Base-by-base conservation (phyloP, 2,888 invertebrate species). In the Odiellus spinosus region DNA sequence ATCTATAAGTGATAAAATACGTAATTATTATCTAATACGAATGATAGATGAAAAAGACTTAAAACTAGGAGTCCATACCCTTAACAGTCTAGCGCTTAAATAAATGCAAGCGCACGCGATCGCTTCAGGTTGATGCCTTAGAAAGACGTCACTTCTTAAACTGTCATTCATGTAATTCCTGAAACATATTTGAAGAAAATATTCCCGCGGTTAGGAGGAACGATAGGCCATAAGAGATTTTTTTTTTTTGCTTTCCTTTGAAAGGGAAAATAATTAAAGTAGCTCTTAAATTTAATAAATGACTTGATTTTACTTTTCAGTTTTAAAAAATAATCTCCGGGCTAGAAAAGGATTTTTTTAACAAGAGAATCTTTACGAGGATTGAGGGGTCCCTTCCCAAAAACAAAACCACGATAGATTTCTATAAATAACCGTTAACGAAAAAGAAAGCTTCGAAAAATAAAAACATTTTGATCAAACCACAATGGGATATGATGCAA, bases 151-250 rank as follows among this genome's bases (percentile, higher is more conserved):
- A 0, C 95, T 93, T 33, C 96, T 74, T 42, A 99, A 70, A 0
- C 95, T 87, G 71, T 99, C 98, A 66, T 99, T 99, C 96, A 99
- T 99, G 68, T 95, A 98, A 66, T 96, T 96, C 77, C 76, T 77
- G 60, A 5, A 64, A 60, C 44, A 45, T 26, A 26, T 26, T 26
- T 26, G 5, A 26, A 26, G 4, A 51, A 48, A 53, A 42, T 42
- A 45, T 14, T 39, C 20, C 6, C 40, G 12, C 11, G 14, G n/a
- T 36, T 15, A 34, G 38, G 39, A 26, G 39, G 20, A 26, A 47
- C 12, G 34, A 12, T 36, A 39, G 36, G 33, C 43, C 44, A n/a
- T 19, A 26, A 5, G 18, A 35, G 19, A 39, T 34, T 17, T 32
- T 34, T 36, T n/a, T 36, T 3, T 36, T 36, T 36, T 36, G 11